phyloP scores from a whole-genome alignment of 2,797 vertebrate genomes.

The Tokudaia muenninki region DNA sequence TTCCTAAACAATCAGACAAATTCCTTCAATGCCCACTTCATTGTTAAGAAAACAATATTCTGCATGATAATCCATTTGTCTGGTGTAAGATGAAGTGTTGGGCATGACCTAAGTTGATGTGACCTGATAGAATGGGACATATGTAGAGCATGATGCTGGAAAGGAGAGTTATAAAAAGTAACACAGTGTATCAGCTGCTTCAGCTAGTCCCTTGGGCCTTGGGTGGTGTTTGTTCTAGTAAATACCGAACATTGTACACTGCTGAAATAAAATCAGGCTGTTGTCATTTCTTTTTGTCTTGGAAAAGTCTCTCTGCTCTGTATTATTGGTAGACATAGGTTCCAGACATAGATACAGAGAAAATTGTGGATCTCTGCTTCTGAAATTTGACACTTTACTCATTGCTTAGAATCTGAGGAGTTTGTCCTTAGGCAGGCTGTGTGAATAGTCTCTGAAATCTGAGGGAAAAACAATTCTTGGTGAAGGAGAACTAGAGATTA shows the following conservation, averaged over 20 bases:
- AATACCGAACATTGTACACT: slow-evolving; percentile 56
- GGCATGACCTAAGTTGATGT: slow-evolving; percentile 71
- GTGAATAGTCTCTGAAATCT: slow-evolving; percentile 34
- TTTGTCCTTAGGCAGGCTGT: slow-evolving; percentile 8
- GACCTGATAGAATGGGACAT: slow-evolving; percentile 81
- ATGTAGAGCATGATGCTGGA: slow-evolving; percentile 72
- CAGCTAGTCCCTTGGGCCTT: slow-evolving; percentile 70
- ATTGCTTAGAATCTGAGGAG: not conserved
- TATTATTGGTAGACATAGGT: slow-evolving; percentile 17
- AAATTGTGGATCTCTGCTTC: slow-evolving; percentile 33
- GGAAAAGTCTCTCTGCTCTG: slow-evolving; percentile 9
- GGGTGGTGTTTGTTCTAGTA: slow-evolving; percentile 74
- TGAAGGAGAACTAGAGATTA: not conserved
- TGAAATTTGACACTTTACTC: not conserved
- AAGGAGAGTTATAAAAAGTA: slow-evolving; percentile 81
- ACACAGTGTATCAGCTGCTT: slow-evolving; percentile 70
- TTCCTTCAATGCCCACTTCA: not conserved
- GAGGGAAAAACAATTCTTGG: slow-evolving; percentile 3
- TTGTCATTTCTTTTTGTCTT: not conserved
- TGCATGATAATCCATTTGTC: slow-evolving; percentile 53
- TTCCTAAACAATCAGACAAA: slow-evolving; percentile 44
- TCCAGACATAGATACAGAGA: not conserved
- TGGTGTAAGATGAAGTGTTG: slow-evolving; percentile 60
- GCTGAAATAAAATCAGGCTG: slow-evolving; percentile 60
- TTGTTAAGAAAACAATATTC: slow-evolving; percentile 63